phyloP scores from a whole-genome alignment of 2,113 vertebrate genomes.

The Hyaena hyaena region DNA sequence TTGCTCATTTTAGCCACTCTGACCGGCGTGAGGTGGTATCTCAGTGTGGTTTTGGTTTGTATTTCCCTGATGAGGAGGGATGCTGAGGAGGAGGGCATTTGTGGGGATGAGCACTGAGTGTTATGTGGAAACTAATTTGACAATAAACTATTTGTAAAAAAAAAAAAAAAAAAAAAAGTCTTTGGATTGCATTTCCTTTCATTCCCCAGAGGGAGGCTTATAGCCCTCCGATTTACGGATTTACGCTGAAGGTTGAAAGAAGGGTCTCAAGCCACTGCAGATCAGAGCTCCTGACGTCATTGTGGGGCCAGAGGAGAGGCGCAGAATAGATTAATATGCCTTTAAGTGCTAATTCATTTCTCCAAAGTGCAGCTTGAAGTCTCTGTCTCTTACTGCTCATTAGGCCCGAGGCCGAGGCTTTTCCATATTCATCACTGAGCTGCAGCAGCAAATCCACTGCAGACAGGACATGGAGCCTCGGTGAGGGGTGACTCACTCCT shows the following conservation, averaged over 20 bases:
- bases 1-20: too few relatives aligned
- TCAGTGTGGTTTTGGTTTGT: too few relatives aligned
- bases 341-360: not conserved
- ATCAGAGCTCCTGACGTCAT: not conserved
- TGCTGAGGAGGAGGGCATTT: too few relatives aligned
- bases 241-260: not conserved
- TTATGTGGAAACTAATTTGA: too few relatives aligned
- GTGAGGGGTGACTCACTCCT: not conserved
- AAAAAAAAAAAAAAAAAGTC: too few relatives aligned
- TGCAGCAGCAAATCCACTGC: not conserved
- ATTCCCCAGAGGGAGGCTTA: not conserved
- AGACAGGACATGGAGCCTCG: accelerated
- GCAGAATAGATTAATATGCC: not conserved
- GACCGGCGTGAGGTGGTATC: too few relatives aligned
- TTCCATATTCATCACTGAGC: not conserved
- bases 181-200: not conserved
- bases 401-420: not conserved
- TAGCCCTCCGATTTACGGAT: not conserved
- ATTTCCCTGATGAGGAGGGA: too few relatives aligned
- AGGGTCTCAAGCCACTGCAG: not conserved
- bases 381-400: not conserved
- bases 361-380: not conserved
- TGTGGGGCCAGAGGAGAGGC: not conserved
- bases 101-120: too few relatives aligned
- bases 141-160: too few relatives aligned